Percentiles rank a stretch among this genome's conserved stretches.
Conservation (phyloP, 2,113 vertebrate genomes). For the Indicator maculatus region DNA sequence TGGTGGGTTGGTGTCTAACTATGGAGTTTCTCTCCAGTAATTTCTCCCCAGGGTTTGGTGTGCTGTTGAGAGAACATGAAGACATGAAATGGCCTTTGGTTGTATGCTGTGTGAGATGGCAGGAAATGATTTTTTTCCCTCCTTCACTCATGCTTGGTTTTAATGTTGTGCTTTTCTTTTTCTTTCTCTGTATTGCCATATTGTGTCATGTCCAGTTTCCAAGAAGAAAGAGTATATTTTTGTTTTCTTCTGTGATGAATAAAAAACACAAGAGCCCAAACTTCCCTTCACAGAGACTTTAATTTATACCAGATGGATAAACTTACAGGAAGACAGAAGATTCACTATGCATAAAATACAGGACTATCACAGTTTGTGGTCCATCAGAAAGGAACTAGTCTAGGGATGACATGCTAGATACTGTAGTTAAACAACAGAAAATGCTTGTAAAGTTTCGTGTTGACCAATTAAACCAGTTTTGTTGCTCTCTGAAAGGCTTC, state of each 20-base stretch:
- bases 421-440: background rate
- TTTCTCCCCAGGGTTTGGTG: background rate
- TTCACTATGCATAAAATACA: conserved; percentile 31
- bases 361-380: conserved; percentile 7
- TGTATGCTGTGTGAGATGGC: background rate
- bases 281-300: background rate
- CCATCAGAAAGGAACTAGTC: background rate
- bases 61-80: background rate
- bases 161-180: background rate
- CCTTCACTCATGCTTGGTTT: background rate
- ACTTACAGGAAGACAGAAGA: conserved; percentile 1
- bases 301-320: conserved; percentile 35
- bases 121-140: background rate
- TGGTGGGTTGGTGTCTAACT: background rate
- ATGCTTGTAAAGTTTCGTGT: background rate
- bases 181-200: background rate
- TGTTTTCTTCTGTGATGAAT: background rate
- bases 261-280: background rate
- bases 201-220: background rate
- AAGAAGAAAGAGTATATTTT: background rate
- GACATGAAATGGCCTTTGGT: background rate
- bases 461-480: background rate
- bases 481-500: background rate
- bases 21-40: background rate
- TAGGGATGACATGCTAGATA: background rate